Evolutionary conservation across 2,888 invertebrate species (phyloP).

Genomic region (Drosophila paramelanica): DNA sequence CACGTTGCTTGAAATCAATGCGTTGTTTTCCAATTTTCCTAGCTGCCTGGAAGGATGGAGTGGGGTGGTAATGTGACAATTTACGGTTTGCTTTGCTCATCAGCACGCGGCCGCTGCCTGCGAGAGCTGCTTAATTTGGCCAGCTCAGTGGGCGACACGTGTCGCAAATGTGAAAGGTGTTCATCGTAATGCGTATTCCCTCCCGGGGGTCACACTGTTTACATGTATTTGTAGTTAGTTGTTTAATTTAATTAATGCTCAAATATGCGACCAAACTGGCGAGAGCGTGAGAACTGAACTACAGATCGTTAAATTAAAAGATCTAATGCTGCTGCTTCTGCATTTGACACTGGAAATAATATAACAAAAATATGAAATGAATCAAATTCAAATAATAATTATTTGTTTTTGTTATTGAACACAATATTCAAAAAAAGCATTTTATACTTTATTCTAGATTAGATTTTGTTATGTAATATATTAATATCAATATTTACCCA

Average conservation of each 20-base stretch:
- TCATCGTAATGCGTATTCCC: constrained; percentile 13
- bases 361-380: neutral
- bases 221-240: constrained; percentile 74
- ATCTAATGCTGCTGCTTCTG: neutral
- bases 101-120: constrained; percentile 63
- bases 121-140: constrained; percentile 74
- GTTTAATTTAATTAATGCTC: constrained; percentile 74
- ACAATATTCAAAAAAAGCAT: no score
- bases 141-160: constrained; percentile 67
- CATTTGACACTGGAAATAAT: neutral
- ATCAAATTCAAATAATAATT: no score
- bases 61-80: constrained; percentile 60
- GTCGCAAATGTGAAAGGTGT: constrained; percentile 59
- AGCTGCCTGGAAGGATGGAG: neutral
- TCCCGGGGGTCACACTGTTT: constrained; percentile 54
- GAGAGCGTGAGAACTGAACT: constrained; percentile 58
- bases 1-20: constrained; percentile 75
- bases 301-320: neutral
- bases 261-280: constrained; percentile 47
- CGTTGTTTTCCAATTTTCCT: constrained; percentile 54
- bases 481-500: no score
- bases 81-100: constrained; percentile 77
- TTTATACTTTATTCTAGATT: no score
- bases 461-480: no score
- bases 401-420: no score